Percentiles rank a stretch among this genome's conserved stretches.
Evolutionary conservation across 2,113 vertebrate genomes (phyloP).

Genomic region (Oreotragus oreotragus): DNA sequence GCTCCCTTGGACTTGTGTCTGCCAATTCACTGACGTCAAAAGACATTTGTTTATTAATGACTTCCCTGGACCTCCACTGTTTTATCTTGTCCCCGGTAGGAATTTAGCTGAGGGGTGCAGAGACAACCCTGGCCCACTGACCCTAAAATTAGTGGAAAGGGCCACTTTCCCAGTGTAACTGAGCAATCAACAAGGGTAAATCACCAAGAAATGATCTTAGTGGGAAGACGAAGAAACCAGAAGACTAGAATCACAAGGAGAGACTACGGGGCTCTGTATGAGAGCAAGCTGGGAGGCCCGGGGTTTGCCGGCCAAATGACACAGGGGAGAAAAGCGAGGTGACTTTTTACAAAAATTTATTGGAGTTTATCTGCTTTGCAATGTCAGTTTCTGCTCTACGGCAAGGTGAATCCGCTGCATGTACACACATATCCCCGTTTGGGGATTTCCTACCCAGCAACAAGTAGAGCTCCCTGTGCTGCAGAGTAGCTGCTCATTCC

Average conservation of each 20-base stretch:
- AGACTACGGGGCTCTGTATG: not conserved
- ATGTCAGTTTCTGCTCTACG: not conserved
- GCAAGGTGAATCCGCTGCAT: not conserved
- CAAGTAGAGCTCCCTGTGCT: not conserved
- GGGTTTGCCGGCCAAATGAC: not conserved
- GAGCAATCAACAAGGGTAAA: not conserved
- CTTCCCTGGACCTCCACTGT: not conserved
- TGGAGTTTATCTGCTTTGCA: not conserved
- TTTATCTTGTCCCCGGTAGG: not conserved
- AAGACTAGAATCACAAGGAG: not conserved
- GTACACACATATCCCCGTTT: not conserved
- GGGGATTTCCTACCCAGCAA: not conserved
- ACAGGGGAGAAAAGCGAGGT: not conserved
- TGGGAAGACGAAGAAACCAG: not conserved
- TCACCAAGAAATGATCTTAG: not conserved
- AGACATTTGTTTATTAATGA: not conserved
- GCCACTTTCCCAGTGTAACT: not conserved
- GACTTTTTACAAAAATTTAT: not conserved
- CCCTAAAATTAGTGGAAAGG: not conserved
- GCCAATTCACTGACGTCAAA: not conserved
- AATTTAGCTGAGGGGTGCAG: not conserved
- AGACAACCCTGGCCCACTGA: not conserved
- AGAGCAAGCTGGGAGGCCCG: not conserved
- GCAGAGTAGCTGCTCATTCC: fast-evolving
- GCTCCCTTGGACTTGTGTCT: not conserved